These are phyloP conservation scores for Bothrops jararaca DNA, from an alignment of 2,113 vertebrate genomes.

Conservation along the genomic window DNA sequence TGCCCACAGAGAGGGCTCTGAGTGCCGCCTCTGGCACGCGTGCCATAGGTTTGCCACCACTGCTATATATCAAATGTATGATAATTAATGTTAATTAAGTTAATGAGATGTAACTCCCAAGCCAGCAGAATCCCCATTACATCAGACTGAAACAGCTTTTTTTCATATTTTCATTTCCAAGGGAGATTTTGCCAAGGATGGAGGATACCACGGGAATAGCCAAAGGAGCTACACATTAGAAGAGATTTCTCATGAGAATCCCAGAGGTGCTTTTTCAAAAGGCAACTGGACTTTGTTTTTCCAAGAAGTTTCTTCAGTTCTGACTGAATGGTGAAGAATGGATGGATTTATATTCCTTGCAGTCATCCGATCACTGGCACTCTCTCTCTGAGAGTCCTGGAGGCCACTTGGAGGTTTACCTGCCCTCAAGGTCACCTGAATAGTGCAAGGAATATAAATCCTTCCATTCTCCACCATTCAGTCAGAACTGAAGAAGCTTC, in stretches of 20 bases:
- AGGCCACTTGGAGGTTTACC: neutral
- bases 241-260: neutral
- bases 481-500: neutral
- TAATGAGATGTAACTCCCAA: neutral
- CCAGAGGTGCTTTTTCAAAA: neutral
- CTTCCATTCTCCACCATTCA: neutral
- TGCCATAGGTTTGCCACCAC: too few relatives aligned
- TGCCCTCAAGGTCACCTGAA: neutral
- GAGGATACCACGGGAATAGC: neutral
- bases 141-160: neutral
- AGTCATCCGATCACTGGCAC: neutral
- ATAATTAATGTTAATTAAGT: neutral
- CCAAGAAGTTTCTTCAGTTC: neutral
- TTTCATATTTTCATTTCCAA: neutral
- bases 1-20: too few relatives aligned
- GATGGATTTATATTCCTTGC: neutral
- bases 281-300: neutral
- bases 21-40: too few relatives aligned
- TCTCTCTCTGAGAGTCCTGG: too few relatives aligned
- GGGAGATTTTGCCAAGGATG: neutral
- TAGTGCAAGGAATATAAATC: neutral
- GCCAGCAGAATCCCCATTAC: neutral
- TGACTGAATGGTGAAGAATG: neutral
- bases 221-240: neutral
- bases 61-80: neutral